Conservation (phyloP, 2,113 vertebrate genomes). For the Philantomba maxwellii region DNA sequence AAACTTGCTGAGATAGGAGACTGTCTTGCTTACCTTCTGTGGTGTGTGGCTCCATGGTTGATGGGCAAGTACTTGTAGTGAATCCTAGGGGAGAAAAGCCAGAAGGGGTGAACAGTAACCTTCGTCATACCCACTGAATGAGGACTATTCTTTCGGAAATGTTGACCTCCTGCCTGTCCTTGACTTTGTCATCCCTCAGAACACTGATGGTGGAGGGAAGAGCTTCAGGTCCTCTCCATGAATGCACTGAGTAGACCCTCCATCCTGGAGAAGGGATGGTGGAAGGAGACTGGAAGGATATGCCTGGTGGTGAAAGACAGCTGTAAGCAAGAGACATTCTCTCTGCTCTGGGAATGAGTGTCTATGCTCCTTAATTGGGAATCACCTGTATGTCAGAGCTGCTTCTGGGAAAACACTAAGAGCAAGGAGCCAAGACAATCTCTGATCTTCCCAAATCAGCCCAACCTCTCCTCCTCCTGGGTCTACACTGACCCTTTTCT, state of each 20-base stretch:
- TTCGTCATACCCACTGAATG: accelerated
- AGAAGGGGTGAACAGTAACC: accelerated
- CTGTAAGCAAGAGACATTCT: background rate
- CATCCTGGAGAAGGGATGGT: too few relatives aligned
- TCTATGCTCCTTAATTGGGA: accelerated
- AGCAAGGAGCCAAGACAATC: too few relatives aligned
- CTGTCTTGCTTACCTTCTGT: too few relatives aligned
- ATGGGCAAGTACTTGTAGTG: background rate
- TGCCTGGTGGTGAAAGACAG: background rate
- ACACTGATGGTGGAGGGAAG: too few relatives aligned
- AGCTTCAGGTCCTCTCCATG: background rate
- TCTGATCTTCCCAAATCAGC: too few relatives aligned
- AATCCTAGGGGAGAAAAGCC: background rate
- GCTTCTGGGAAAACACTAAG: too few relatives aligned
- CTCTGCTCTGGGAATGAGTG: too few relatives aligned
- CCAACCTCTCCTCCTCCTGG: background rate
- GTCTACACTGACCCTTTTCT: background rate
- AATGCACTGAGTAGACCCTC: accelerated
- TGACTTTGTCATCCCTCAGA: background rate
- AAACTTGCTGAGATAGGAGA: too few relatives aligned
- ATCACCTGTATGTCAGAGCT: too few relatives aligned
- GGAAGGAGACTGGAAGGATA: accelerated
- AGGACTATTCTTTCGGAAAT: background rate
- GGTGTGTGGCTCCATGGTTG: background rate
- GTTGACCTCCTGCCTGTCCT: background rate